Evolutionary conservation across 1,140 invertebrate genomes (phyloP).

Genomic region (Drosophila kepulauana): DNA sequence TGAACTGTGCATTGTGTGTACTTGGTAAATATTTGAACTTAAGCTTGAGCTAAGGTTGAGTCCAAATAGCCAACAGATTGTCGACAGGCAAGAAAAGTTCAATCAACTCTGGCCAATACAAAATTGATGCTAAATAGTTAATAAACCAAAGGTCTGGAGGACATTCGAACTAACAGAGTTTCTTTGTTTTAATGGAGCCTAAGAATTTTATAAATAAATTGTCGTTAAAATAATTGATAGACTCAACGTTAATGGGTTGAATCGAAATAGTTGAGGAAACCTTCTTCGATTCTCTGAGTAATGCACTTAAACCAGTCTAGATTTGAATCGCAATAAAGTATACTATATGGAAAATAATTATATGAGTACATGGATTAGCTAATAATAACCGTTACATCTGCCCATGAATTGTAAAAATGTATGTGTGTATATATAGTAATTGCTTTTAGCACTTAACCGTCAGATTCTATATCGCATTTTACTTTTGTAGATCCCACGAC

Average conservation of each 20-base stretch:
- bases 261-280: not conserved
- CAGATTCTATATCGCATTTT: conserved; percentile 5
- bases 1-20: conserved; percentile 47
- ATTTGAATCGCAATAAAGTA: not conserved
- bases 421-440: conserved; percentile 28
- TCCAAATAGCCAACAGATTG: not conserved
- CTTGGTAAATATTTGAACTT: conserved; percentile 69
- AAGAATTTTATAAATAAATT: conserved; percentile 12
- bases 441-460: not conserved
- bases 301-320: not conserved
- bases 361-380: conserved; percentile 1
- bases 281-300: not conserved
- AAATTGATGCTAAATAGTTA: conserved; percentile 55
- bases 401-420: conserved; percentile 1
- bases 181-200: not conserved
- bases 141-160: conserved; percentile 17
- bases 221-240: not conserved
- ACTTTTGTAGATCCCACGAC: not conserved
- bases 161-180: not conserved
- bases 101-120: conserved; percentile 58
- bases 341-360: not conserved
- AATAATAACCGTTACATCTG: conserved; percentile 4
- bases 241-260: not conserved
- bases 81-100: conserved; percentile 52
- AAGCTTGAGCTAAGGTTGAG: conserved; percentile 11